A percentile compares a stretch with the other conserved stretches of the same genome.
phyloP scores from a whole-genome alignment of 2,113 vertebrate species.

The Daphoenositta chrysoptera region DNA sequence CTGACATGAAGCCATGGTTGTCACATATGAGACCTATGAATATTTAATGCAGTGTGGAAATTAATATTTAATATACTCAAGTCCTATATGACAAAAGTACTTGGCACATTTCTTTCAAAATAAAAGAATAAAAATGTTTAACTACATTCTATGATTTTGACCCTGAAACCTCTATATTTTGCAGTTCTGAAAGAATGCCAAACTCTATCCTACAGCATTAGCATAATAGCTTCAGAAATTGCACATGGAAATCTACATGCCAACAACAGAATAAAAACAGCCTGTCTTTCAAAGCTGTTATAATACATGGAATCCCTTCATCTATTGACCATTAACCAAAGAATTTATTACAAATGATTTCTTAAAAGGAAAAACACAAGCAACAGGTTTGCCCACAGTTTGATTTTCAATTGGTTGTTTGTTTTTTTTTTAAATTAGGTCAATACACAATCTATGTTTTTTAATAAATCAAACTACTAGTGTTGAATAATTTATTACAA shows the following conservation, averaged over 20 bases:
- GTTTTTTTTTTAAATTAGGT: background rate
- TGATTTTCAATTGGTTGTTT: background rate
- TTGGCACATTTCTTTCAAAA: conserved; percentile 19
- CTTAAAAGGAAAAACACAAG: background rate
- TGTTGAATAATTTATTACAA: background rate
- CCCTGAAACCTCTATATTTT: background rate
- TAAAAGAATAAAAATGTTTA: conserved; percentile 25
- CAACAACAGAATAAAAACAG: background rate
- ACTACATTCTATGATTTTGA: background rate
- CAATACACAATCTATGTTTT: background rate
- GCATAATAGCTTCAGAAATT: background rate
- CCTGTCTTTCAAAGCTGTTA: background rate
- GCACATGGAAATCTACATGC: background rate
- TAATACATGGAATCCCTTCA: background rate
- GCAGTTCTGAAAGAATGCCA: background rate
- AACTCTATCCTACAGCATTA: background rate
- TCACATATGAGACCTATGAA: conserved; percentile 4
- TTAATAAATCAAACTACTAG: background rate
- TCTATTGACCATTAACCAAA: background rate
- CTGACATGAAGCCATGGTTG: background rate
- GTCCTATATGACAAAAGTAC: background rate
- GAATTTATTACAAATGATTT: background rate
- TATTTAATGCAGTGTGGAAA: conserved; percentile 36
- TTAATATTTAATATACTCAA: conserved; percentile 49
- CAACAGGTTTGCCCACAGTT: background rate